Evolutionary conservation across 2,797 vertebrate genomes (phyloP).

Genomic region (Alca torda): DNA sequence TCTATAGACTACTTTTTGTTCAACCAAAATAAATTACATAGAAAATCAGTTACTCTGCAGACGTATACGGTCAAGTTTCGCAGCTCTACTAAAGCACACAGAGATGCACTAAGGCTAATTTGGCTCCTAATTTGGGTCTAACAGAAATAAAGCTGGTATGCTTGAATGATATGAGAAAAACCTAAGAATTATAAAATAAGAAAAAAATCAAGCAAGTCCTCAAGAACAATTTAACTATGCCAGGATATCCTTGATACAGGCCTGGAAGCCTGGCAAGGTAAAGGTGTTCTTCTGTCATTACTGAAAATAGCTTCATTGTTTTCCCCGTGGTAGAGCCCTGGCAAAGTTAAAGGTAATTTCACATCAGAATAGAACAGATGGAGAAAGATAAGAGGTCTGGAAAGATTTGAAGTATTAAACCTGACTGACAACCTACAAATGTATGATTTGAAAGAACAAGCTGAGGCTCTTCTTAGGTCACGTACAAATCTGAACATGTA

Average conservation of each 20-base stretch:
- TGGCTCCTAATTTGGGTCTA: background rate
- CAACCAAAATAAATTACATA: slow-evolving; percentile 20
- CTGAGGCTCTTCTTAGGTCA: background rate
- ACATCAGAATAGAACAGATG: background rate
- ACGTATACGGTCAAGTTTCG: background rate
- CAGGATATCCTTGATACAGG: background rate
- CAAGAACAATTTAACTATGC: background rate
- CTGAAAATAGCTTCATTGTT: slow-evolving; percentile 14
- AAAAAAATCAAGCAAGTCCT: background rate
- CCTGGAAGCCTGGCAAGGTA: background rate
- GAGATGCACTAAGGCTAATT: background rate
- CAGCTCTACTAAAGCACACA: background rate
- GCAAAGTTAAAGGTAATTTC: background rate
- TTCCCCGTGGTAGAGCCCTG: background rate
- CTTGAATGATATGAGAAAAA: background rate
- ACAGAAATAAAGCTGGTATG: background rate
- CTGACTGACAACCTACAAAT: background rate
- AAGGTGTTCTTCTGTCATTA: background rate
- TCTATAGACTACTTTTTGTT: background rate
- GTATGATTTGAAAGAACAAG: background rate
- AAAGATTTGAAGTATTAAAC: background rate
- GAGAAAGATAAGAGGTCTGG: background rate
- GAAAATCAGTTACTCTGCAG: background rate
- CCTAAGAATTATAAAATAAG: background rate
- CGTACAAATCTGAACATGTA: background rate